These are phyloP conservation scores for Ptychoptera albimana DNA, from an alignment of 2,888 invertebrate species.

Conservation along the genomic window DNA sequence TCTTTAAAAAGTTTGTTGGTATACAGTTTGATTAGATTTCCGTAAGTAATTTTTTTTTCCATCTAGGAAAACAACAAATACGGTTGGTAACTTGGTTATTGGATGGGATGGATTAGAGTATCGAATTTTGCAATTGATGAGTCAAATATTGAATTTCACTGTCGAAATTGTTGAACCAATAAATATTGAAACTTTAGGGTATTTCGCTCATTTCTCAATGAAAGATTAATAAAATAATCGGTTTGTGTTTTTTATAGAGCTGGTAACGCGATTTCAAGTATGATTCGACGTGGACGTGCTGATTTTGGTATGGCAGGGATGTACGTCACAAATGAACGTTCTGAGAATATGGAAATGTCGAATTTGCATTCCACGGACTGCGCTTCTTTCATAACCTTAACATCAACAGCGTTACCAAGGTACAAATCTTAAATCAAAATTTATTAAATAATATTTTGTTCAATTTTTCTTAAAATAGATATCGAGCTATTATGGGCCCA, in stretches of 20 bases:
- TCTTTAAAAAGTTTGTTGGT: slow-evolving; percentile 38
- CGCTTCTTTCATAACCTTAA: slow-evolving; percentile 57
- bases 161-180: slow-evolving; percentile 48
- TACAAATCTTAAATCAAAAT: slow-evolving; percentile 13
- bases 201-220: too few species aligned
- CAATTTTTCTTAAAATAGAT: slow-evolving; percentile 33
- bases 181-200: slow-evolving; percentile 32
- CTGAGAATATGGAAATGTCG: slow-evolving; percentile 40
- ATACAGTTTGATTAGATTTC: slow-evolving; percentile 30
- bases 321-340: slow-evolving; percentile 39
- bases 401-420: slow-evolving; percentile 66
- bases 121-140: slow-evolving; percentile 43
- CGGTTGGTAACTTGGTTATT: slow-evolving; percentile 18
- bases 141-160: slow-evolving; percentile 52
- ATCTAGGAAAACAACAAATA: slow-evolving; percentile 17
- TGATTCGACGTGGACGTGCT: slow-evolving; percentile 36
- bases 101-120: slow-evolving; percentile 58
- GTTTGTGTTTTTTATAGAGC: slow-evolving; percentile 31
- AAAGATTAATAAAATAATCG: too few species aligned
- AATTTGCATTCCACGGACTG: slow-evolving; percentile 56
- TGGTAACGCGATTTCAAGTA: slow-evolving; percentile 41
- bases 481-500: slow-evolving; percentile 68
- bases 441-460: not conserved
- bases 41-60: not conserved
- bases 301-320: slow-evolving; percentile 60